A percentile compares a stretch with the other conserved stretches of the same genome.
Evolutionary conservation across 2,888 invertebrate species (phyloP).

Genomic region (Drosophila formosana): DNA sequence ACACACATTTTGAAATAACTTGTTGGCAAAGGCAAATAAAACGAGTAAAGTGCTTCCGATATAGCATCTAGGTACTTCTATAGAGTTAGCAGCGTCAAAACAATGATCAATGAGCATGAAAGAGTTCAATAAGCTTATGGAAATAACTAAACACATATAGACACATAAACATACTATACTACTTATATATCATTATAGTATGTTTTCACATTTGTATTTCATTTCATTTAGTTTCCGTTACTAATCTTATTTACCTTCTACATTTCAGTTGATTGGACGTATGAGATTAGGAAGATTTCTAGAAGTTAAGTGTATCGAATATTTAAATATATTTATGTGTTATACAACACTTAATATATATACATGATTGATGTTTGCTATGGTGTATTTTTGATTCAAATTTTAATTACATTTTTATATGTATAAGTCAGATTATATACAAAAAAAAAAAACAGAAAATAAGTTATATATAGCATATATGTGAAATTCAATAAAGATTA

Average conservation of each 20-base stretch:
- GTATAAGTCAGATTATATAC: constrained; percentile 40
- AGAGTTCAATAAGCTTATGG: constrained; percentile 38
- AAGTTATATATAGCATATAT: constrained; percentile 16
- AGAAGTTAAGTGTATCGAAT: constrained; percentile 16
- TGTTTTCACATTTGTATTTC: neutral
- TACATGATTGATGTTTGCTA: constrained; percentile 68
- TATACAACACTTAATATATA: constrained; percentile 53
- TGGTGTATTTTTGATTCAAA: constrained; percentile 75
- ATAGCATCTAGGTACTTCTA: constrained; percentile 67
- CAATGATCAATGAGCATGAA: constrained; percentile 29
- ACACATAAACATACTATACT: constrained; percentile 5
- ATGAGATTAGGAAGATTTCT: neutral
- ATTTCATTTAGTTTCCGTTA: constrained; percentile 10
- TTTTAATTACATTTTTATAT: constrained; percentile 68
- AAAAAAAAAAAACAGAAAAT: constrained; percentile 4
- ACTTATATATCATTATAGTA: neutral
- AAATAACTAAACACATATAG: constrained; percentile 23
- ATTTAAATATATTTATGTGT: constrained; percentile 47
- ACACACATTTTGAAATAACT: constrained; percentile 40
- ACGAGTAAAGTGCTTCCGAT: constrained; percentile 77
- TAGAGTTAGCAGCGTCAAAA: constrained; percentile 38
- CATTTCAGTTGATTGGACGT: constrained; percentile 24
- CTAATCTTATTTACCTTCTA: constrained; percentile 3
- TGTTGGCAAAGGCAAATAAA: constrained; percentile 74
- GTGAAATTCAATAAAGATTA: constrained; percentile 19